Base-by-base conservation (phyloP, 1,140 invertebrate genomes). In the Drosophila virilis region DNA sequence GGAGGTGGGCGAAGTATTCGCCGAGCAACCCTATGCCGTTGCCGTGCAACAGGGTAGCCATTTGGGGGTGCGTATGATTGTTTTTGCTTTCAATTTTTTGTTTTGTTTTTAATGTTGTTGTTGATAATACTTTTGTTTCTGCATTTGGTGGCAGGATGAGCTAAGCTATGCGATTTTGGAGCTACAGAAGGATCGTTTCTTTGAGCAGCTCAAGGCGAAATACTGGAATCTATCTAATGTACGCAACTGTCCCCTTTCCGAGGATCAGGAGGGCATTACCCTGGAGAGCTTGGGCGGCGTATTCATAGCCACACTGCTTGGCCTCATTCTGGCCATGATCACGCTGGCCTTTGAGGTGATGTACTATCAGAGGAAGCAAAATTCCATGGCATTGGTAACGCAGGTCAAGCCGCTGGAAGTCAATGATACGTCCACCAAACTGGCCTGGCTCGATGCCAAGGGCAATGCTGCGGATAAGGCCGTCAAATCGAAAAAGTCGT, bases 271-370 rank as follows among this genome's bases (percentile, higher is more conserved):
- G 91, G 97, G 97, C 38, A 98, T 98, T 28, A 97, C 97, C 0
- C 91, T 98, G 3, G 96, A 97, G 76, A 97, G 96, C 93, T 94
- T 98, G 76, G 97, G 97, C 73, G 97, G 97, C 6, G 97, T 98
- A 3, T 98, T 98, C 79, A 97, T 98, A 72, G 97, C 97, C 2
- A 98, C 97, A 0, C 92, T 97, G 0, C 96, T 97, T 83, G 97
- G 97, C 0, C 92, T 98, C 5, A 95, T 95, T 0, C 81, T 98
- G 37, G 97, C 97, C 1, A 96, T 98, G 95, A 85, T 97, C 5
- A 97, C 96, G 0, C 92, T 98, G 9, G 95, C 94, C 1, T 95
- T 95, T 68, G 97, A 98, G 91, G 95, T 98, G 0, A 93, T 97
- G 37, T 97, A 97, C 80, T 96, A 97, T 86, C 95, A 95, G 70